Evolutionary conservation across 64 coral and sea anemone species (phyloP).

Genomic region (Montipora foliosa): DNA sequence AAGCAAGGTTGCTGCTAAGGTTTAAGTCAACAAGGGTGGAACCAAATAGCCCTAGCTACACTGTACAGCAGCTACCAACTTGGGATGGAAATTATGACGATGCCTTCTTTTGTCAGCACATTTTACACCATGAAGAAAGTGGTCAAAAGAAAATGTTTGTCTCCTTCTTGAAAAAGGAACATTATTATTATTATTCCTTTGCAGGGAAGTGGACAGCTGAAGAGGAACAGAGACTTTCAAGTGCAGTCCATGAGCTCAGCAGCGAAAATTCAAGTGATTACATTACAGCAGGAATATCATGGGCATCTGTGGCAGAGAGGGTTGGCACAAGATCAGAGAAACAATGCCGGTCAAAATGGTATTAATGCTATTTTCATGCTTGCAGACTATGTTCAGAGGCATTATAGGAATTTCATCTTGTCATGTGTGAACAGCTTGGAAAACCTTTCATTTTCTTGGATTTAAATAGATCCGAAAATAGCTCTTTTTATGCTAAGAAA

Average conservation of each 20-base stretch:
- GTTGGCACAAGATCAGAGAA: constrained; percentile 97
- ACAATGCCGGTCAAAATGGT: constrained; percentile 99
- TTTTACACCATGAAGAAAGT: background rate
- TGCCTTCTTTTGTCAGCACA: background rate
- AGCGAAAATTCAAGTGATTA: constrained; percentile 74
- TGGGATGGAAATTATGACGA: background rate
- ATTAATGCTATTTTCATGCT: background rate
- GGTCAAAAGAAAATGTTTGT: too few relatives aligned
- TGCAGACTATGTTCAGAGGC: too few relatives aligned
- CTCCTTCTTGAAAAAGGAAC: background rate
- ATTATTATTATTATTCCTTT: background rate
- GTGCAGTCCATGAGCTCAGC: constrained; percentile 88
- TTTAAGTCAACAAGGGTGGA: too few relatives aligned
- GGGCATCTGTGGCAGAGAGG: constrained; percentile 82
- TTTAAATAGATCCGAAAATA: too few relatives aligned
- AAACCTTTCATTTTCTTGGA: too few relatives aligned
- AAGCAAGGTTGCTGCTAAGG: too few relatives aligned
- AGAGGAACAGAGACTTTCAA: constrained; percentile 90
- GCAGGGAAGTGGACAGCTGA: constrained; percentile 93
- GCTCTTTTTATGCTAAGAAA: too few relatives aligned
- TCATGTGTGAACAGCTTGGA: too few relatives aligned
- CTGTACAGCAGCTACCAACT: background rate
- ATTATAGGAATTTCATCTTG: too few relatives aligned
- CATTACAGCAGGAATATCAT: constrained; percentile 89
- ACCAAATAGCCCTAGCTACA: too few relatives aligned